Evolutionary conservation across 1,140 invertebrate genomes (phyloP).

Genomic region (Cecropterus lyciades): DNA sequence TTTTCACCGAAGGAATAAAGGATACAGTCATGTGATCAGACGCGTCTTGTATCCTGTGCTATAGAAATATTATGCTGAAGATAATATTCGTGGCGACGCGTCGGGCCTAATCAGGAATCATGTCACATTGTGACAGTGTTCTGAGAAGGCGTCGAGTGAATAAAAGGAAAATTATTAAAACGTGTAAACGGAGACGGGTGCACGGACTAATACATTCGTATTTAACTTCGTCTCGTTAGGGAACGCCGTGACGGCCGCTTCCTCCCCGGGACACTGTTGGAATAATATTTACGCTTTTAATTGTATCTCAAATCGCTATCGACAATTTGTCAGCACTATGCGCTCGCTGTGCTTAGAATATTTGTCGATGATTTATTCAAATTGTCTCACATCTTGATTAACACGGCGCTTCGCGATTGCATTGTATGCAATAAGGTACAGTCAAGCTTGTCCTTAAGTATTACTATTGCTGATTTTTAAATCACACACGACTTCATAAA

Average conservation of each 20-base stretch:
- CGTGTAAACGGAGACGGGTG: conserved; percentile 61
- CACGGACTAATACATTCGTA: conserved; percentile 64
- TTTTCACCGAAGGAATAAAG: conserved; percentile 55
- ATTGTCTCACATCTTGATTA: conserved; percentile 30
- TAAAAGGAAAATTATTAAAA: conserved; percentile 74
- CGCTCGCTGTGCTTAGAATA: conserved; percentile 28
- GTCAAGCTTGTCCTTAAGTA: not conserved
- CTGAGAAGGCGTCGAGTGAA: conserved; percentile 65
- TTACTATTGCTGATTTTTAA: too few species aligned
- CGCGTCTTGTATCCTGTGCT: conserved; percentile 48
- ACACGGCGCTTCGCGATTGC: conserved; percentile 19
- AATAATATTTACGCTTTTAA: conserved; percentile 57
- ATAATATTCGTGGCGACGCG: conserved; percentile 52
- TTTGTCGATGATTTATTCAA: conserved; percentile 35
- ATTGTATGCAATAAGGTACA: conserved; percentile 30
- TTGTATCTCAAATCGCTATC: conserved; percentile 38
- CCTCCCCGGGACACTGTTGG: conserved; percentile 65
- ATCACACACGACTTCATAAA: too few species aligned
- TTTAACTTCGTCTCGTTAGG: conserved; percentile 77
- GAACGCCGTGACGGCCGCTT: conserved; percentile 65
- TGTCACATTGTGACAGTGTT: conserved; percentile 62
- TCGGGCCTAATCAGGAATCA: conserved; percentile 66
- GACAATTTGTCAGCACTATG: conserved; percentile 28
- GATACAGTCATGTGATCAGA: conserved; percentile 49
- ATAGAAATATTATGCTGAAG: conserved; percentile 54